Evolutionary conservation across 2,888 invertebrate species (phyloP).

Genomic region (Platycnemis pennipes): DNA sequence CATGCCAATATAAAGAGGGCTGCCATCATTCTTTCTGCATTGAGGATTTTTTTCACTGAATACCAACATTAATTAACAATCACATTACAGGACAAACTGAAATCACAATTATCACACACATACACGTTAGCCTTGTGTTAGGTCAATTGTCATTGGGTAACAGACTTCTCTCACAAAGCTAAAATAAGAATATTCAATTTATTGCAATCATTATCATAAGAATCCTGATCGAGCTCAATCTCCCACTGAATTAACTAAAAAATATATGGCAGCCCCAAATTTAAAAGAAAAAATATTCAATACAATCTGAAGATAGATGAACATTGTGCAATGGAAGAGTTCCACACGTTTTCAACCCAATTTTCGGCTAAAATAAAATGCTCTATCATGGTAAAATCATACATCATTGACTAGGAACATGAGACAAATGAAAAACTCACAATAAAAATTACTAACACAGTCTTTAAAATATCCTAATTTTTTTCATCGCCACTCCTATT

Average conservation of each 20-base stretch:
- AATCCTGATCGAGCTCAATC: not conserved
- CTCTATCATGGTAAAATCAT: not conserved
- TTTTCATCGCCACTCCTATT: not conserved
- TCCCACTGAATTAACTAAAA: not conserved
- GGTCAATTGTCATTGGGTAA: not conserved
- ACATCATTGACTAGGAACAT: conserved; percentile 44
- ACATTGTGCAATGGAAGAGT: not conserved
- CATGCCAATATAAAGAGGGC: not conserved
- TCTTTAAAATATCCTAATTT: conserved; percentile 18
- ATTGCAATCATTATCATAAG: not conserved
- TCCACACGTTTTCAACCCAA: not conserved
- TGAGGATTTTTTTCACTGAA: not conserved
- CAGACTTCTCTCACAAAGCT: not conserved
- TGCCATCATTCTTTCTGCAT: not conserved
- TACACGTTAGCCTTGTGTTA: not conserved
- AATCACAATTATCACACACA: not conserved
- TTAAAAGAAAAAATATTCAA: not conserved
- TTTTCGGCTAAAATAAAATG: not conserved
- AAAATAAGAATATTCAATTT: not conserved
- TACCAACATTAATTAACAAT: no score
- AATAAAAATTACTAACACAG: conserved; percentile 20
- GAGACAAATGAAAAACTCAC: not conserved
- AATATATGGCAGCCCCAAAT: conserved; percentile 1
- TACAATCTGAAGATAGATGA: not conserved
- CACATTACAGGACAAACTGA: not conserved